Percentiles rank a stretch among this genome's conserved stretches.
These are phyloP conservation scores for Aerospiza tachiro DNA, from an alignment of 2,797 vertebrate species.

Conservation along the genomic window DNA sequence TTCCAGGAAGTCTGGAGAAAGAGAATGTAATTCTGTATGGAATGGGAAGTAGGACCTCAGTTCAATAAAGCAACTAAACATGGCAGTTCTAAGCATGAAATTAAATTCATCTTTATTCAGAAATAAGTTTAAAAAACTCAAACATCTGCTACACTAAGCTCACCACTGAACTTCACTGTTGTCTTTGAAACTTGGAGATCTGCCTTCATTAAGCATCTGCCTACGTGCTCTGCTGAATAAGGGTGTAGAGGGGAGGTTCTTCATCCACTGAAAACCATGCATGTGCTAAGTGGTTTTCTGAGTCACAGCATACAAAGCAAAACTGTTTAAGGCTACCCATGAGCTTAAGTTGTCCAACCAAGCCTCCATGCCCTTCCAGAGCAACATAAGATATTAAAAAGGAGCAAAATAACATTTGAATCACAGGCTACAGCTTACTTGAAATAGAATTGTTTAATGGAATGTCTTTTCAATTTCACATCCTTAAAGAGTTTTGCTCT, in stretches of 20 bases:
- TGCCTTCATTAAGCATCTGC: background rate
- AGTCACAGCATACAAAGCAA: background rate
- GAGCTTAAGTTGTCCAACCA: background rate
- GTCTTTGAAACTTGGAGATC: background rate
- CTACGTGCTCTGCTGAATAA: background rate
- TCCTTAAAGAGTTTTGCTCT: background rate
- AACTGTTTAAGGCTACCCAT: background rate
- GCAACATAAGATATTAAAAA: background rate
- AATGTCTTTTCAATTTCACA: background rate
- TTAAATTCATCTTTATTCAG: background rate
- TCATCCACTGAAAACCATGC: background rate
- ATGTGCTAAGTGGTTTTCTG: background rate
- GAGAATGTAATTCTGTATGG: background rate
- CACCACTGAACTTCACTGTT: background rate
- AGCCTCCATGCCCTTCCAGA: background rate
- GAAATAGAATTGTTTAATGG: background rate
- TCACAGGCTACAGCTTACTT: background rate
- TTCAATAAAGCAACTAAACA: background rate
- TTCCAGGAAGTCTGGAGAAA: slow-evolving; percentile 1
- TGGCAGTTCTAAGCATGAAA: background rate
- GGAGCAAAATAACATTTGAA: background rate
- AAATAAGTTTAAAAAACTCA: background rate
- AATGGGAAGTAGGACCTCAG: background rate
- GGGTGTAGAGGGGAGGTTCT: background rate
- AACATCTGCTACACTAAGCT: background rate